These are phyloP conservation scores for Ibidorhyncha struthersii DNA, from an alignment of 2,113 vertebrate species.

Conservation along the genomic window DNA sequence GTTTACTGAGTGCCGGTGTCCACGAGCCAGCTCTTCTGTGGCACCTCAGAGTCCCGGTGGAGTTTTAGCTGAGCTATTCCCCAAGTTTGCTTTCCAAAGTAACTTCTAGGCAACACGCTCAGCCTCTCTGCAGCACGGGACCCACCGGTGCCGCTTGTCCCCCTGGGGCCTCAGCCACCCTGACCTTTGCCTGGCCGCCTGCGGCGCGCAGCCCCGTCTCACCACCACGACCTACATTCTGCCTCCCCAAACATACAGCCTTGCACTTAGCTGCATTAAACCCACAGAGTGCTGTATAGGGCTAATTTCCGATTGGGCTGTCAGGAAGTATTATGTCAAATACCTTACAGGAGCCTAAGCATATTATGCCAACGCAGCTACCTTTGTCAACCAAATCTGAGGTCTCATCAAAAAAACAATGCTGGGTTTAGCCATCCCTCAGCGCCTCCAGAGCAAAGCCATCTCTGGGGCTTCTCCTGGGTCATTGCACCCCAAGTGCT, in stretches of 20 bases:
- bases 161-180: neutral
- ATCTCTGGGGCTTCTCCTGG: neutral
- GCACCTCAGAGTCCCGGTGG: accelerated
- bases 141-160: accelerated
- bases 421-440: neutral
- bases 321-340: conserved; percentile 52
- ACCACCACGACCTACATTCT: conserved; percentile 1
- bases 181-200: neutral
- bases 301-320: conserved; percentile 2
- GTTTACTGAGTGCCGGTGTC: neutral
- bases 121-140: neutral
- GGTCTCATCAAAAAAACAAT: conserved; percentile 12
- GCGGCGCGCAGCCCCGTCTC: neutral
- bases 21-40: accelerated
- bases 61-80: neutral
- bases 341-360: conserved; percentile 44
- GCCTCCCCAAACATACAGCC: neutral
- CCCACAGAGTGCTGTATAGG: conserved; percentile 11
- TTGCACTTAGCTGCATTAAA: conserved; percentile 8
- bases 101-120: neutral
- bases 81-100: neutral
- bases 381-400: conserved; percentile 32
- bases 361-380: conserved; percentile 15
- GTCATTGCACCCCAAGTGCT: neutral
- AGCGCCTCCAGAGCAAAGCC: neutral